A percentile compares a stretch with the other conserved stretches of the same genome.
Conservation (phyloP, 2,888 invertebrate genomes). For the Drosophila affinis region DNA sequence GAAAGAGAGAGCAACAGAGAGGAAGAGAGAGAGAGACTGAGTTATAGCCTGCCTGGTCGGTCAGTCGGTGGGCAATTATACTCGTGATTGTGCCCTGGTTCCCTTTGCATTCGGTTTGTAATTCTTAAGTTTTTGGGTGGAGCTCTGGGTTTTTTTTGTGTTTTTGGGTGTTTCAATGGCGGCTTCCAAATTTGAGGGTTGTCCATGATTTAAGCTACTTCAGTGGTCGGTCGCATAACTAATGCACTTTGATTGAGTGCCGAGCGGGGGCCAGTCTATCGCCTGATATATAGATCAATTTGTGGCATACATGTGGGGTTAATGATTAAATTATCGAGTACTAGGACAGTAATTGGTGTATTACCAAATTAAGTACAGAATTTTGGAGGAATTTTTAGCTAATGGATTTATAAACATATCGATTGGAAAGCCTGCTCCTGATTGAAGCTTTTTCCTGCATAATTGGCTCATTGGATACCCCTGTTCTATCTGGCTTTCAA, state of each 20-base stretch:
- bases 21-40: constrained; percentile 20
- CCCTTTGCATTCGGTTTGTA: constrained; percentile 43
- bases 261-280: constrained; percentile 3
- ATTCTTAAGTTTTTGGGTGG: constrained; percentile 33
- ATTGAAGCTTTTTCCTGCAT: constrained; percentile 9
- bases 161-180: constrained; percentile 29
- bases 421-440: neutral
- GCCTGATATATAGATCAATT: constrained; percentile 13
- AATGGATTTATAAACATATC: constrained; percentile 15
- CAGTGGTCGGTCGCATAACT: constrained; percentile 21
- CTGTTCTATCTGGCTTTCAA: constrained; percentile 34
- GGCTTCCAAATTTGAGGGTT: constrained; percentile 49
- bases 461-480: constrained; percentile 59
- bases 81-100: constrained; percentile 34
- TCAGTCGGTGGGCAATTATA: constrained; percentile 42
- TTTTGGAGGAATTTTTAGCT: constrained; percentile 1
- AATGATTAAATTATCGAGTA: constrained; percentile 1
- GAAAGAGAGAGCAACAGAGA: constrained; percentile 1
- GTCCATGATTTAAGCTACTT: constrained; percentile 11
- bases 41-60: constrained; percentile 37
- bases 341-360: constrained; percentile 5
- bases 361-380: constrained; percentile 14
- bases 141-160: constrained; percentile 17
- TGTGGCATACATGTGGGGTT: constrained; percentile 3
- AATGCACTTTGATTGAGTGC: constrained; percentile 33